These are phyloP conservation scores for Tinamus guttatus DNA, from an alignment of 2,113 vertebrate genomes.

Conservation along the genomic window DNA sequence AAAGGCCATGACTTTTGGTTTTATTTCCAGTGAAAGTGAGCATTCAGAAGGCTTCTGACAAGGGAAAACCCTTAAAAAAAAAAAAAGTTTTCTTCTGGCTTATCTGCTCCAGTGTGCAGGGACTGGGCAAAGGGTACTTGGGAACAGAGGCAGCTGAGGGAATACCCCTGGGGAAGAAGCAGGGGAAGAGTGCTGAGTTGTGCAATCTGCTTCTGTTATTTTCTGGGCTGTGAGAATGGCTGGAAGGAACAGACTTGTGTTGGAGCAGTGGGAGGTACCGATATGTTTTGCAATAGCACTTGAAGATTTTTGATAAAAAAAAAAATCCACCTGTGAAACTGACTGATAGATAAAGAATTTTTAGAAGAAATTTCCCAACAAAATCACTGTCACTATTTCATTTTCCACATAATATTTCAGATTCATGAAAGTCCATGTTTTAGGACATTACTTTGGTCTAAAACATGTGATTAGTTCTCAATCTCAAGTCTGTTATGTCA, in stretches of 20 bases:
- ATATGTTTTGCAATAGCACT: not conserved
- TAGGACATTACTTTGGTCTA: not conserved
- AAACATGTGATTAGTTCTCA: not conserved
- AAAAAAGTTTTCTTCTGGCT: not conserved
- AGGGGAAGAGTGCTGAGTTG: not conserved
- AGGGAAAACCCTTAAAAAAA: not conserved
- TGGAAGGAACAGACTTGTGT: not conserved
- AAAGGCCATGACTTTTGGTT: accelerated
- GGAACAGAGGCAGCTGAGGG: not conserved
- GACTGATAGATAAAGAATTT: not conserved
- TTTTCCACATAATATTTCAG: not conserved
- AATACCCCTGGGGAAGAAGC: not conserved
- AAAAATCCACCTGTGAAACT: not conserved
- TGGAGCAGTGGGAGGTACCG: not conserved
- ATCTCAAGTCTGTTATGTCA: not conserved
- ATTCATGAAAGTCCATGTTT: not conserved
- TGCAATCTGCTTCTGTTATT: not conserved
- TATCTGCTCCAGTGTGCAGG: not conserved
- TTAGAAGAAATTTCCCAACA: not conserved
- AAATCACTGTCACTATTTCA: not conserved
- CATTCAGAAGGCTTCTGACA: not conserved
- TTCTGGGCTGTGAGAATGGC: not conserved
- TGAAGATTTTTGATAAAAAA: not conserved
- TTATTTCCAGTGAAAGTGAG: accelerated
- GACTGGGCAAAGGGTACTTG: not conserved